Evolutionary conservation across 2,888 invertebrate species (phyloP), one percentile per base, ranked within the genome.

Genomic region (Zaprionus obscuricornis): DNA sequence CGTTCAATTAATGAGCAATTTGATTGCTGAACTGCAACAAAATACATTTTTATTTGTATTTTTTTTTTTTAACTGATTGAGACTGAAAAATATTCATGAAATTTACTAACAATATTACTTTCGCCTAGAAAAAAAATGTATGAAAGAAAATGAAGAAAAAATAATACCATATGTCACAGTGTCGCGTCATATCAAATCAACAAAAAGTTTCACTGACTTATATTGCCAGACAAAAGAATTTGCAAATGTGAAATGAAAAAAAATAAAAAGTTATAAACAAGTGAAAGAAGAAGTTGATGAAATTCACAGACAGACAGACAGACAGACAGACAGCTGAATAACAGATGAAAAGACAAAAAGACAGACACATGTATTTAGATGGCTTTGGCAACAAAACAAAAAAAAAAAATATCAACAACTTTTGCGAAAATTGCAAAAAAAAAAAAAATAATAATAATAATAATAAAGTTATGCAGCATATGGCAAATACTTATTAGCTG

Each of bases 1-100:
- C 42, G 46, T 68, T 66, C 55, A 75, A 59, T 81, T 77, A 78
- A 77, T 81, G 70, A 77, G 77, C 59, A 74, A 74, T 73, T 78
- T 59, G 72, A 62, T 62, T 74, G 66, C 40, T 64, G 52, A 36
- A 55, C 63, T 68, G 69, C 55, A 18, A 39, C n/a, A 26, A 76
- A 66, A 66, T 64, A n/a, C n/a, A 59, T 71, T 63, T 54, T 40
- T 10, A 29, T 11, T 10, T 22, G 22, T 20, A 39, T 40, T 49
- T 24, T 50, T 11, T n/a, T n/a, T n/a, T n/a, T n/a, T n/a, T n/a
- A n/a, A n/a, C n/a, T n/a, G n/a, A n/a, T n/a, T n/a, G n/a, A n/a
- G n/a, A n/a, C n/a, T n/a, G n/a, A n/a, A n/a, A n/a, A n/a, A n/a
- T n/a, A n/a, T n/a, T n/a, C n/a, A 13, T 5, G 8, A 29, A 22